Evolutionary conservation across 35 echinoderm and acorn worm genomes (phyloP).

Genomic region (Lytechinus variegatus): DNA sequence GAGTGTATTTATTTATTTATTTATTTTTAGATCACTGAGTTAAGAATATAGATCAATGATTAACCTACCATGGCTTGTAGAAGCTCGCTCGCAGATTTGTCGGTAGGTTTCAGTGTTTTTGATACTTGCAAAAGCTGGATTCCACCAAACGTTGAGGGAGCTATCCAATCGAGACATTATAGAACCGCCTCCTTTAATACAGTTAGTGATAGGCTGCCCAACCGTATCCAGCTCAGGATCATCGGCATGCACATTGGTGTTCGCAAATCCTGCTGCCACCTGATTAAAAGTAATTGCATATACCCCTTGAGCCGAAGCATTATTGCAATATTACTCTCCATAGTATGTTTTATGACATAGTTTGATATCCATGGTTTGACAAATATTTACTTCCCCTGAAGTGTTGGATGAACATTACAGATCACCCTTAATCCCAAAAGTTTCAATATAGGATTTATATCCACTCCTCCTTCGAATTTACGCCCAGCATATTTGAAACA

Average conservation of each 20-base stretch:
- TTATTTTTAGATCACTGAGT: no score
- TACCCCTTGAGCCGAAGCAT: no score
- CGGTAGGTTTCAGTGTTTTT: background rate
- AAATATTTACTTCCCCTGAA: no score
- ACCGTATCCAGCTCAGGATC: background rate
- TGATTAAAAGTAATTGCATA: background rate
- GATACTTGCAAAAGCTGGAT: constrained; percentile 30
- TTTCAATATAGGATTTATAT: no score
- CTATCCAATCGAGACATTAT: constrained; percentile 51
- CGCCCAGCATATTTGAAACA: no score
- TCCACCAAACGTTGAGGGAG: constrained; percentile 41
- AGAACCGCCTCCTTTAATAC: constrained; percentile 31
- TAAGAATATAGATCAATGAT: background rate
- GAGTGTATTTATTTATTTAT: no score
- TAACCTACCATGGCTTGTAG: constrained; percentile 39
- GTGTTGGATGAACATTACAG: no score
- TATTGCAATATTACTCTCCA: no score
- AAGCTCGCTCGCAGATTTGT: constrained; percentile 8
- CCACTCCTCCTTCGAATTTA: no score
- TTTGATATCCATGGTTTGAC: no score
- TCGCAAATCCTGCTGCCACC: constrained; percentile 39
- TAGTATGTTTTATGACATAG: no score
- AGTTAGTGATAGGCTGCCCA: background rate
- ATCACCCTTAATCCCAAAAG: no score
- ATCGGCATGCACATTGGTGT: constrained; percentile 27